Percentiles rank a stretch among this genome's conserved stretches.
phyloP scores from a whole-genome alignment of 2,888 invertebrate species.

The Mycalesis mineus region DNA sequence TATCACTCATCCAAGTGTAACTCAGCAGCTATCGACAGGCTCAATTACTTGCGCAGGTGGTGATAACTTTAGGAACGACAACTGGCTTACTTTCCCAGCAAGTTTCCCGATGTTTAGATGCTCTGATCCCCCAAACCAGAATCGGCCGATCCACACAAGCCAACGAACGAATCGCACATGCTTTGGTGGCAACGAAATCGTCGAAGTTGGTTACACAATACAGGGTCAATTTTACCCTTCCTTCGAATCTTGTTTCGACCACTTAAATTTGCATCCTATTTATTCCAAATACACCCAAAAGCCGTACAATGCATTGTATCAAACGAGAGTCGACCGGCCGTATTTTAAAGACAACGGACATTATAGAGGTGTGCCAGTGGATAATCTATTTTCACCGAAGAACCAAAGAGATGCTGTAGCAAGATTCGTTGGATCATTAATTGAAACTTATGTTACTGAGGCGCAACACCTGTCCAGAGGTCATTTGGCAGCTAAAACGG shows the following conservation, averaged over 20 bases:
- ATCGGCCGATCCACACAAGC: constrained; percentile 48
- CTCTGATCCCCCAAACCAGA: constrained; percentile 37
- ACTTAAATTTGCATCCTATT: constrained; percentile 41
- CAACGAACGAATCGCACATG: constrained; percentile 52
- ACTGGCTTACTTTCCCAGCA: constrained; percentile 50
- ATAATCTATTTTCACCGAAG: constrained; percentile 51
- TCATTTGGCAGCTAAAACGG: constrained; percentile 81
- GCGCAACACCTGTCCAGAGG: constrained; percentile 75
- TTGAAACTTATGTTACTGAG: constrained; percentile 60
- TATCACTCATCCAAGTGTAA: constrained; percentile 48
- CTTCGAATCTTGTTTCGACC: constrained; percentile 65
- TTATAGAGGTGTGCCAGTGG: constrained; percentile 48
- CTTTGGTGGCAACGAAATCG: constrained; percentile 45
- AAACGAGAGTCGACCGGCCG: constrained; percentile 57
- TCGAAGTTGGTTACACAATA: constrained; percentile 62
- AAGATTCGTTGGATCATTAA: constrained; percentile 44
- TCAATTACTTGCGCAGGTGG: constrained; percentile 51
- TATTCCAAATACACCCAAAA: constrained; percentile 66
- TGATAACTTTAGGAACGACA: constrained; percentile 51
- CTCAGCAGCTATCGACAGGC: constrained; percentile 37
- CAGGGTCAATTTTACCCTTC: constrained; percentile 49
- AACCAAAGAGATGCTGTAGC: constrained; percentile 51
- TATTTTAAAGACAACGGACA: constrained; percentile 52
- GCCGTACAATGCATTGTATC: constrained; percentile 60
- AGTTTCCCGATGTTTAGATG: constrained; percentile 52